Evolutionary conservation across 2,888 invertebrate genomes (phyloP).

Genomic region (Tipula vernalis): DNA sequence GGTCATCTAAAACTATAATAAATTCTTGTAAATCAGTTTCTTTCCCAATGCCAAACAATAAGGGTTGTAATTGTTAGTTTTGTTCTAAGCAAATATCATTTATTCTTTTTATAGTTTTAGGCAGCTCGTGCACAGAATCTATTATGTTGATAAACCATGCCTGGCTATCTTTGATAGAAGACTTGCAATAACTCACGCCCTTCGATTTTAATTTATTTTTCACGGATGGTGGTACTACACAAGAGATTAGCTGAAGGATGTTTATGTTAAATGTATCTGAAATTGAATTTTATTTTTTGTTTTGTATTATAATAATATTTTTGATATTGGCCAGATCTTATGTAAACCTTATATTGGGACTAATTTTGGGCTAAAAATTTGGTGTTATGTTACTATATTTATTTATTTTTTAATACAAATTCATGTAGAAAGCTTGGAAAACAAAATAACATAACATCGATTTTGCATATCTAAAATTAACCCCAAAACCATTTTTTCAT

Average conservation of each 20-base stretch:
- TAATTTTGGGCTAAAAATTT: too few species aligned
- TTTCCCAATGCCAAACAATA: not conserved
- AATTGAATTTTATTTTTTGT: not conserved
- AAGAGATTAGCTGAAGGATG: not conserved
- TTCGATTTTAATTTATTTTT: not conserved
- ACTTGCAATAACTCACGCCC: not conserved
- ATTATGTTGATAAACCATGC: not conserved
- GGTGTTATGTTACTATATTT: too few species aligned
- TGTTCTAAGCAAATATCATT: not conserved
- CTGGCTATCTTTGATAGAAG: not conserved
- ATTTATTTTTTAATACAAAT: not conserved
- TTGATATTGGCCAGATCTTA: not conserved
- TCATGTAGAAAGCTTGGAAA: too few species aligned
- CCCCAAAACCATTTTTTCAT: too few species aligned
- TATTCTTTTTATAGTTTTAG: not conserved
- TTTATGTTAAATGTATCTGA: not conserved
- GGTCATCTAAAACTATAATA: not conserved
- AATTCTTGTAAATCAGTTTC: not conserved
- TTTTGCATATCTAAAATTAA: too few species aligned
- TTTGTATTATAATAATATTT: not conserved
- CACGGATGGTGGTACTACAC: not conserved
- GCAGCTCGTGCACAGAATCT: not conserved
- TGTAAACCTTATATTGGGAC: not conserved
- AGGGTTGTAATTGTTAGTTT: not conserved
- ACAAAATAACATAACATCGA: too few species aligned